Evolutionary conservation across 2,888 invertebrate genomes (phyloP).

Genomic region (Orchesellides sinensis): DNA sequence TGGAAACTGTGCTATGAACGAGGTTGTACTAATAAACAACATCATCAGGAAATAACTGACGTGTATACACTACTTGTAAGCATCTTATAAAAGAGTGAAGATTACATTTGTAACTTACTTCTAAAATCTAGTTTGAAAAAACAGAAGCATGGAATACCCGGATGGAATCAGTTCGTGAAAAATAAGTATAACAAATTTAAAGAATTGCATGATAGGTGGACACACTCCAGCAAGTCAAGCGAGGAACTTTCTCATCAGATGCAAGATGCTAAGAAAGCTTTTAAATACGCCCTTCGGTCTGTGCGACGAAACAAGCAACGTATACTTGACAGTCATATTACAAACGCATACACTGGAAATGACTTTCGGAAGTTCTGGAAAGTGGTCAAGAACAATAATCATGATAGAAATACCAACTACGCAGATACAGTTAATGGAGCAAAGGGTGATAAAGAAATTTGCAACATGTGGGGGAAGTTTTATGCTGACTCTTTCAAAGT

Average conservation of each 20-base stretch:
- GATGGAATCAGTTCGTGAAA: background rate
- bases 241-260: background rate
- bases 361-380: slow-evolving; percentile 11
- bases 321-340: background rate
- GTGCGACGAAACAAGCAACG: background rate
- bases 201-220: background rate
- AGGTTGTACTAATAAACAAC: background rate
- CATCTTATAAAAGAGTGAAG: too few relatives aligned
- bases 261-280: background rate
- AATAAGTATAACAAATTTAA: background rate
- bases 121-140: background rate
- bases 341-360: background rate
- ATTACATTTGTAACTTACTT: background rate
- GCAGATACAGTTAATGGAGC: too few relatives aligned
- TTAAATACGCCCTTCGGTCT: background rate
- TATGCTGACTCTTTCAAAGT: too few relatives aligned
- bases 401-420: too few relatives aligned
- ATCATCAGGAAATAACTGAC: too few relatives aligned
- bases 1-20: background rate
- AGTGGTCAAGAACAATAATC: background rate
- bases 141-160: background rate
- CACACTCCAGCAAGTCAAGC: background rate
- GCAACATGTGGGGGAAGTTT: too few relatives aligned
- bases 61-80: too few relatives aligned
- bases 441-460: too few relatives aligned